Evolutionary conservation across 2,797 vertebrate genomes (phyloP), one percentile per base, ranked within the genome.

Genomic region (Crenichthys baileyi): DNA sequence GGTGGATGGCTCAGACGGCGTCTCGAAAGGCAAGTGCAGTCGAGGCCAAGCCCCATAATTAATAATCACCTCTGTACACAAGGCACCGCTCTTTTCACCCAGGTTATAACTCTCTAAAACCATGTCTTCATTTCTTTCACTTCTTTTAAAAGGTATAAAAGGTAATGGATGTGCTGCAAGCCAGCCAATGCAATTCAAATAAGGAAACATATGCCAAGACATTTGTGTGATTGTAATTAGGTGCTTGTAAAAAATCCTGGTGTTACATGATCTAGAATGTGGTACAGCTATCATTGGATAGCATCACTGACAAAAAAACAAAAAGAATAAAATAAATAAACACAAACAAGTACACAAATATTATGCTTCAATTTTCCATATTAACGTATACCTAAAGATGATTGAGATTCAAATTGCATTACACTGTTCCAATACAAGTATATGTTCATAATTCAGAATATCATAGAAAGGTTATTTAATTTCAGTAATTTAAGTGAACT

Each of bases 51-150:
- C 48, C 72, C 72, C 65, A 79, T 87, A 90, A 84, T 89, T 84
- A 91, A 88, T 81, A 72, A 86, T 82, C 73, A 60, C 77, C 61
- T 80, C 73, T 2, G 73, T 79, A 84, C 86, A 85, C 85, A 77
- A 79, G 77, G 68, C 72, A 12, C 78, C 7, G 3, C 81, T 79
- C 77, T 22, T 68, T 77, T 50, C 71, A 55, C 41, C 41, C 50
- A 31, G n/a, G 67, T 76, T 81, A 70, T 29, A 77, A 77, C 63
- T 81, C 72, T 53, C 60, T 58, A 36, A 83, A 84, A 81, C 80
- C 84, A 75, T 85, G 77, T 83, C 72, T 79, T 73, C 73, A 84
- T 88, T 79, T 78, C 68, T 70, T 79, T 73, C 73, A 84, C 87
- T 79, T 78, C 68, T 70, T 88, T 84, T 80, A 80, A 82, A 63